A percentile compares a stretch with the other conserved stretches of the same genome.
Evolutionary conservation across 2,113 vertebrate genomes (phyloP).

Genomic region (Brienomyrus longianalis): DNA sequence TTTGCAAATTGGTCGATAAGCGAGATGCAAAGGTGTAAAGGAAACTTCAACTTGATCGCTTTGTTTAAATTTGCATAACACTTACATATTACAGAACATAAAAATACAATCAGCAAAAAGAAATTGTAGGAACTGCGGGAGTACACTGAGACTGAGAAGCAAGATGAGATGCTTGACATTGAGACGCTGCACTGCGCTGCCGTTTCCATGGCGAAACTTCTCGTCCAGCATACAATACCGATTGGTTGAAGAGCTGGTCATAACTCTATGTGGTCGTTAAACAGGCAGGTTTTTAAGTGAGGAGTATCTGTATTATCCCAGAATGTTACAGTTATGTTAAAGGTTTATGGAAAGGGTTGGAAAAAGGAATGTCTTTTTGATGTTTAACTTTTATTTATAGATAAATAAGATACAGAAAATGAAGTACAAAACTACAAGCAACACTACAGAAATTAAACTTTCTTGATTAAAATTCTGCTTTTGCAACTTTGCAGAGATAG

Average conservation of each 20-base stretch:
- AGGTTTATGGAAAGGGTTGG: neutral
- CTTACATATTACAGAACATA: neutral
- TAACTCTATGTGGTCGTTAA: neutral
- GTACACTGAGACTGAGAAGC: neutral
- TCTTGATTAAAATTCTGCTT: neutral
- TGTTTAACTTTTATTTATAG: neutral
- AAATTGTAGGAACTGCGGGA: neutral
- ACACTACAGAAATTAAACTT: neutral
- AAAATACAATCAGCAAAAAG: neutral
- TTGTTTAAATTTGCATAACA: neutral
- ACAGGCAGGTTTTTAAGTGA: neutral
- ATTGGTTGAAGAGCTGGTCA: neutral
- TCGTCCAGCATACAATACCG: neutral
- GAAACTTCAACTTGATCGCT: neutral
- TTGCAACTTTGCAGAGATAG: neutral
- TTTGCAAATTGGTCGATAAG: neutral
- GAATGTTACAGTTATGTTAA: conserved; percentile 44
- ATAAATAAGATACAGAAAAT: neutral
- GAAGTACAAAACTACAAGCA: neutral
- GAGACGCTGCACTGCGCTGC: neutral
- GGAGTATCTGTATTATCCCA: conserved; percentile 7
- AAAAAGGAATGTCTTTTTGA: neutral
- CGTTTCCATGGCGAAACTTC: neutral
- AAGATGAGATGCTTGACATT: neutral
- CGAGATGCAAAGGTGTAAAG: neutral